Conservation (phyloP, 2,888 invertebrate genomes). For the Ophraella communa region DNA sequence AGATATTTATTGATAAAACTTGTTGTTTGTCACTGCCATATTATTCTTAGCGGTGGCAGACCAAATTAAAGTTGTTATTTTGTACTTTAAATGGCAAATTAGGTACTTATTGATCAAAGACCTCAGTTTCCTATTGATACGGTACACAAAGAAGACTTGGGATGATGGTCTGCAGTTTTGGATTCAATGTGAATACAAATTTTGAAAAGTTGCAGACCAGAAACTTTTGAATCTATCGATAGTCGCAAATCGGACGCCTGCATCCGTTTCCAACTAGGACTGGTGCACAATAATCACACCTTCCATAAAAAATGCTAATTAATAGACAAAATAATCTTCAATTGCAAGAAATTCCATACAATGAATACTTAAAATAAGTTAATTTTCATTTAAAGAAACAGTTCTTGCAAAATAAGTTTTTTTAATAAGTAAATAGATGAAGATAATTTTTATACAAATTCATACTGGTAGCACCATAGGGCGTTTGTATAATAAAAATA, state of each 20-base stretch:
- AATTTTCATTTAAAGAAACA: neutral
- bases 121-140: neutral
- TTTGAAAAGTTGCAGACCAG: conserved; percentile 14
- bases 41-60: too few species aligned
- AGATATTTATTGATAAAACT: too few species aligned
- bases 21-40: too few species aligned
- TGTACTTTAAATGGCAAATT: too few species aligned
- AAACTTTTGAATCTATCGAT: neutral
- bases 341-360: neutral
- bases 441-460: neutral
- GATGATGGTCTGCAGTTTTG: conserved; percentile 44
- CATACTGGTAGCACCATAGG: conserved; percentile 26
- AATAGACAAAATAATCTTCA: neutral
- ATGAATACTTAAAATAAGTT: neutral
- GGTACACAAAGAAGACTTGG: conserved; percentile 28
- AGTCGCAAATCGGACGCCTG: conserved; percentile 29
- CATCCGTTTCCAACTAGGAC: conserved; percentile 23
- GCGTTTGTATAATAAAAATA: conserved; percentile 13
- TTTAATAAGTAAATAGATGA: conserved; percentile 9
- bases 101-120: too few species aligned
- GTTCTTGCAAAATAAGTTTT: conserved; percentile 3
- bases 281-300: conserved; percentile 12
- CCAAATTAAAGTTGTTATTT: too few species aligned
- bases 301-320: neutral
- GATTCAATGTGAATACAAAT: conserved; percentile 11